phyloP scores from a whole-genome alignment of 2,113 vertebrate species.

The Choloepus hoffmanni region DNA sequence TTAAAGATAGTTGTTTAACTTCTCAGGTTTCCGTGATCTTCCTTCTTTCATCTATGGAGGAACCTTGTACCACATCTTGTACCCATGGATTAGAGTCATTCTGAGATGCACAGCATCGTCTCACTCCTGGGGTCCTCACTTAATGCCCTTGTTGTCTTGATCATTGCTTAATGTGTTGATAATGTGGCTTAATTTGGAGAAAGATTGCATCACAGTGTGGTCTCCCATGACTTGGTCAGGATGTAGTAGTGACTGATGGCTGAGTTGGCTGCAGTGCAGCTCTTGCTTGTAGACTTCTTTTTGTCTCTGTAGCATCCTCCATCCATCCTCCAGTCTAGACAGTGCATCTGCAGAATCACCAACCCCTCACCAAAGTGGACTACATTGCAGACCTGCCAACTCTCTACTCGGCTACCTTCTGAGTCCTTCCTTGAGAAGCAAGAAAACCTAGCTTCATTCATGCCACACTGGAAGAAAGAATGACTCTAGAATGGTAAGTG shows the following conservation, averaged over 20 bases:
- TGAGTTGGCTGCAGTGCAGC: no score
- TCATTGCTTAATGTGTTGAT: no score
- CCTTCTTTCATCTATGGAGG: neutral
- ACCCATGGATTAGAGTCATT: neutral
- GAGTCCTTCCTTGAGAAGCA: neutral
- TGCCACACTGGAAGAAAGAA: neutral
- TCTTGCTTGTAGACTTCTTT: neutral
- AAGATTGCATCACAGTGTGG: neutral
- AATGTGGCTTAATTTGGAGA: neutral
- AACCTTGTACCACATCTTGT: neutral
- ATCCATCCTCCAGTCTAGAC: rapidly evolving
- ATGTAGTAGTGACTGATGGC: neutral
- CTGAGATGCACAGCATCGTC: neutral
- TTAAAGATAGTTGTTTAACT: neutral
- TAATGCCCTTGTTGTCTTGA: neutral
- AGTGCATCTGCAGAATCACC: neutral
- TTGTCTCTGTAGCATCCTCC: neutral
- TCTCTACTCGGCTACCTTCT: neutral
- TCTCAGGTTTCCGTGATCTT: neutral
- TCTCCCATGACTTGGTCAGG: neutral
- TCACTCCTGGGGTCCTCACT: neutral
- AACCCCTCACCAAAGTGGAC: neutral
- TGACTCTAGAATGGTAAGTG: neutral
- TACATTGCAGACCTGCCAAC: rapidly evolving
- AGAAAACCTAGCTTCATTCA: neutral